Evolutionary conservation across 2,797 vertebrate species (phyloP), one percentile per base, ranked within the genome.

Genomic region (Loriculus beryllinus): DNA sequence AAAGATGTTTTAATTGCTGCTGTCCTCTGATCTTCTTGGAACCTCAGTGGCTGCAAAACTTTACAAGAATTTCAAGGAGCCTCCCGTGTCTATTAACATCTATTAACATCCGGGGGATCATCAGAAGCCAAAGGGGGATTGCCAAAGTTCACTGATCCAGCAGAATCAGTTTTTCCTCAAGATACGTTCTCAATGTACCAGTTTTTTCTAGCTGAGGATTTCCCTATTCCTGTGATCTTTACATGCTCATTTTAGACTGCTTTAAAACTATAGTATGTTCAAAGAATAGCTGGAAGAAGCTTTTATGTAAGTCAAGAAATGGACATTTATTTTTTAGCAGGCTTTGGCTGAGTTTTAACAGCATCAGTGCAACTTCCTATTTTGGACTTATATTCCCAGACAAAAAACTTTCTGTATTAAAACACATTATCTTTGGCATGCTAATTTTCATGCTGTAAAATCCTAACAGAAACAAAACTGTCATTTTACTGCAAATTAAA

Each of bases 341-440:
- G 51, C 82, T n/a, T n/a, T n/a, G n/a, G n/a, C n/a, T n/a, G n/a
- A 77, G 43, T 72, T 96, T 67, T 52, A 91, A 83, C 37, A 90
- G 23, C n/a, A 62, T 93, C 63, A 79, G 14, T 60, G 48, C 29
- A 82, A 63, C 40, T 79, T 86, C 63, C 39, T 77, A 39, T 76
- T 92, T 79, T 70, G 59, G 54, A 11, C 25, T 90, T 67, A 4
- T 59, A 59, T 72, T 93, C 39, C 48, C 42, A 59, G n/a, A 14
- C 51, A 91, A 85, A 89, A 86, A 14, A 3, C 43, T 60, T 43
- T 65, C 57, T 64, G 22, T 83, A 65, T 48, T 51, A 63, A 70
- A 91, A 76, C 5, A 67, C 31, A 68, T 10, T 79, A 76, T 90
- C 62, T 37, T 81, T 67, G 54, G 43, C 52, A 67, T 65, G 48